Evolutionary conservation across 30 jellyfish, hydroid and myxozoan genomes (phyloP), one percentile per base, ranked within the genome.

Genomic region (Rhopilema esculentum): DNA sequence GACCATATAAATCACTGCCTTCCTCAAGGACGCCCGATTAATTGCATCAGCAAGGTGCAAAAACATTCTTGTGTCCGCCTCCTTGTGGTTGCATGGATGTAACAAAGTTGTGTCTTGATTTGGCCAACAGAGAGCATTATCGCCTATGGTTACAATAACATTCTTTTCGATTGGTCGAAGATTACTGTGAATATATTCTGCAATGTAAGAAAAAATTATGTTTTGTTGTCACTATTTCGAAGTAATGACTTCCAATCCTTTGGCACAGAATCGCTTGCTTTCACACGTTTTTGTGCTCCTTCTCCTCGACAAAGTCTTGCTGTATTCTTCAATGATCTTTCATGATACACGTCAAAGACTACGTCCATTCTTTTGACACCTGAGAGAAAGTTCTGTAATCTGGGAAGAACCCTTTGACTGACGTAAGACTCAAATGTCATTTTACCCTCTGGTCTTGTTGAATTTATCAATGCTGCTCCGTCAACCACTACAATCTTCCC

Each of bases 391-490:
- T 51, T 48, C 32, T 8, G 30, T 24, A 89, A 81, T 32, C 72
- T 74, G 25, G 84, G 94, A 28, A 80, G 48, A 81, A 83, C 77
- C 21, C 30, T 69, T 48, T 72, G 23, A 23, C 76, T 16, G 84
- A 83, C 80, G 63, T 72, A 89, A 26, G 76, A 88, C 51, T 27
- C 75, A 66, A 89, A 89, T n/a, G 85, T 83, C 51, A 16, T 31
- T 28, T 30, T 23, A 28, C 49, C 0, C 2, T 49, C 61, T 30
- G 96, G 96, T 83, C 48, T 49, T 22, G 86, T 9, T 51, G 63
- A 63, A 68, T 91, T 91, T 20, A 67, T 51, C 50, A 91, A 62
- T 62, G 96, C 97, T 51, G 97, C 97, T 75, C 90, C 96, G 78
- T 91, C 97, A 48, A 91, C 33, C 27, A 65, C 73, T 49, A 15